Base-by-base conservation (phyloP, 2,797 vertebrate genomes). In the Alca torda region DNA sequence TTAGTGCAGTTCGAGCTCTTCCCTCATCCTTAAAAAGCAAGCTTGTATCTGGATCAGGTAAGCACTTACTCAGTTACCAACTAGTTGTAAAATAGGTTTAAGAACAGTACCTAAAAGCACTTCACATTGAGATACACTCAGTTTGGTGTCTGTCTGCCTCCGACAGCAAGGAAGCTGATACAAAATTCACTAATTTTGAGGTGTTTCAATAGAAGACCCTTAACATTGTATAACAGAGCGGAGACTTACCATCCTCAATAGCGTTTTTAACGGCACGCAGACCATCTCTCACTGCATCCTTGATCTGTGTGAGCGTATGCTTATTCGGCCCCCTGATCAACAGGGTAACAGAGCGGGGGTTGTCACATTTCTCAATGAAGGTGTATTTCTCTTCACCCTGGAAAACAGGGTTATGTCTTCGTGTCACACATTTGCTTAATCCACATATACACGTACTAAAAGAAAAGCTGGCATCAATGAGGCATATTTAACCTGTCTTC, bases 221-320 rank as follows among this genome's bases (percentile, higher is more conserved):
- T 12, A 17, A 5, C 9, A 16, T 4, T 15, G 3, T 24, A n/a
- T 6, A 25, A 9, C 6, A 41, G 4, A 35, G 37, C 3, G 3
- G 9, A 4, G 16, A 68, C 98, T 98, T 84, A 99, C 99, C 99
- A 57, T 99, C 99, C 97, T 99, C 99, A 3, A 99, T 98, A 43
- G 99, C 99, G 1, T 99, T 99, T 95, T 99, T 99, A 35, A 99
- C 99, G 0, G 99, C 99, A 11, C 99, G 97, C 92, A 99, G 98
- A 16, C 99, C 99, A 11, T 99, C 99, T 91, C 99, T 97, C 9
- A 99, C 97, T 0, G 99, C 99, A 9, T 99, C 99, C 98, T 99
- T 99, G 97, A 99, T 99, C 89, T 99, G 99, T 13, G 98, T 99
- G 12, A 99, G 98, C 0, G 99, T 99, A 96, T 99, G 99, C 96